Conservation (phyloP, 2,113 vertebrate species). For the Lanius ludovicianus region DNA sequence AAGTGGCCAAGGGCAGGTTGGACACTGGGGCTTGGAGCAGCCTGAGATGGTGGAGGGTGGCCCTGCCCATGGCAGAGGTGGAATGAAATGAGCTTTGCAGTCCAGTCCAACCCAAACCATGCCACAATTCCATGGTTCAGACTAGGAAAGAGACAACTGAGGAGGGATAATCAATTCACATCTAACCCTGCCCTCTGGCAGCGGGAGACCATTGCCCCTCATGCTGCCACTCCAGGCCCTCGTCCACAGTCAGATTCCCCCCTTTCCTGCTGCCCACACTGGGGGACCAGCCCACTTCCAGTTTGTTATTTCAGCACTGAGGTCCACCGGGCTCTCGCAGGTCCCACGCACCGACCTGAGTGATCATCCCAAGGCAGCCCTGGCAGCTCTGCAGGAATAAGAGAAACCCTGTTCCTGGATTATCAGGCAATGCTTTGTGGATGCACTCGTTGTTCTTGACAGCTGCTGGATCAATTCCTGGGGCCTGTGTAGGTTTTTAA, state of each 20-base stretch:
- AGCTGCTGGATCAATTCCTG: background rate
- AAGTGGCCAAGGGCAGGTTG: background rate
- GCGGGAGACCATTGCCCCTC: accelerated
- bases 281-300: background rate
- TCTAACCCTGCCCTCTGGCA: background rate
- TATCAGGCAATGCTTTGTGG: background rate
- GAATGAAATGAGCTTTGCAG: accelerated
- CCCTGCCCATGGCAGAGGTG: background rate
- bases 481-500: background rate
- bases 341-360: accelerated
- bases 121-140: accelerated
- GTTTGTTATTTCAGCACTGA: background rate
- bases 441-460: background rate
- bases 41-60: accelerated
- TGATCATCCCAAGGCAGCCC: background rate
- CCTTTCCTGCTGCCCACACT: background rate
- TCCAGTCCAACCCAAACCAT: background rate
- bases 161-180: background rate
- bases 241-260: background rate
- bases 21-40: background rate
- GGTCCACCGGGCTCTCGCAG: background rate
- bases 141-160: background rate
- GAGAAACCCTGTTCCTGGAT: background rate
- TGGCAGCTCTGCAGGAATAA: background rate
- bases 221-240: background rate